Base-by-base conservation (phyloP, 2,888 invertebrate genomes). In the Drosophila siamana region DNA sequence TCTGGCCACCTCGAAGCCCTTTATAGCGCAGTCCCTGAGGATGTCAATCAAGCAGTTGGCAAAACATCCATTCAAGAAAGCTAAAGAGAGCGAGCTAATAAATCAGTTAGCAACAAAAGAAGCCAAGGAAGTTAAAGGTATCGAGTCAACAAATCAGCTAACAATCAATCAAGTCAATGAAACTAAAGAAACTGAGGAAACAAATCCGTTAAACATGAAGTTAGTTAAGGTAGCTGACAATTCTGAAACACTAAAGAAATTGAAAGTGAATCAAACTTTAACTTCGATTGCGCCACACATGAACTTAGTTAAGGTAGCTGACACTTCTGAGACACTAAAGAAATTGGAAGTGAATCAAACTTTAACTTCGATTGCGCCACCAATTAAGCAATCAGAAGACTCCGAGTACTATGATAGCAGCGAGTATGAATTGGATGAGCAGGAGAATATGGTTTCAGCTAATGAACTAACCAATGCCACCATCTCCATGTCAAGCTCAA, bases 1-100 rank as follows among this genome's bases (percentile, higher is more conserved):
- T 56, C 22, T 80, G 54, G 81, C 69, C 33, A 81, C 81, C 7
- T 79, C 83, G 0, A 80, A 72, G 60, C 69, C 80, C 1, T 67
- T 78, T 4, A 74, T 76, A 4, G 74, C 78, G n/a, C 67, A 69
- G 11, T 80, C 85, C 0, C 47, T 85, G 52, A 51, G 85, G 1
- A 30, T 74, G 0, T 85, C 82, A 1, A 78, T 76, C 19, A 64
- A 64, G 5, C 80, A 82, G 30, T 52, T 83, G 64, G 70, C 83
- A 4, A 36, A 41, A 8, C 71, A 69, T 22, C 47, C 57, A 13
- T 62, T 5, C 5, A 33, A 33, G 4, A 33, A 33, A 0, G 11
- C n/a, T n/a, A n/a, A 33, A 33, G 30, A 4, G 3, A 4, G 4
- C n/a, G 30, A n/a, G n/a, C n/a, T n/a, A 33, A 33, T 4, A 33